A percentile compares a stretch with the other conserved stretches of the same genome.
Conservation (phyloP, 2,113 vertebrate genomes). For the Halichoerus grypus region DNA sequence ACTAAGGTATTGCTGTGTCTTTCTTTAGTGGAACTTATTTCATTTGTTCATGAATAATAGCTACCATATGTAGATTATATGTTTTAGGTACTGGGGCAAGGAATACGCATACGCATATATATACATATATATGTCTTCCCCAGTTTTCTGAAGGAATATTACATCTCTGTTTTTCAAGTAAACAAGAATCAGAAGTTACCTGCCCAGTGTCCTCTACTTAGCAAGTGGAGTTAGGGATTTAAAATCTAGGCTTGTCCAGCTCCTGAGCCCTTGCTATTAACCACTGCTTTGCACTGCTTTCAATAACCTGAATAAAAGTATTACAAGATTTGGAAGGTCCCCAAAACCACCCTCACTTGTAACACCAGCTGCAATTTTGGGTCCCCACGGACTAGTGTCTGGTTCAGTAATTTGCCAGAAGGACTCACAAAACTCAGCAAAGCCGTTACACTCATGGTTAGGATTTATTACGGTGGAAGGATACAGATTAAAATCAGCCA, state of each 20-base stretch:
- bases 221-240: not conserved
- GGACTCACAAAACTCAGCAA: not conserved
- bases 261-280: not conserved
- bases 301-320: not conserved
- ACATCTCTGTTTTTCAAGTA: not conserved
- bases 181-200: constrained; percentile 28
- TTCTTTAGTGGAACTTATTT: not conserved
- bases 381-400: not conserved
- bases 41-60: constrained; percentile 17
- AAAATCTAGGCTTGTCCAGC: constrained; percentile 27
- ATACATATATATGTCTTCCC: not conserved
- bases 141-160: constrained; percentile 35
- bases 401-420: not conserved
- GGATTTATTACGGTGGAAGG: not conserved
- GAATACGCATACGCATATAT: not conserved
- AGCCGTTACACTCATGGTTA: not conserved
- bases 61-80: not conserved
- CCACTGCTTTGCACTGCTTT: not conserved
- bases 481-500: not conserved
- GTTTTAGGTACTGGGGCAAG: not conserved
- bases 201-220: not conserved
- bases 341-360: not conserved
- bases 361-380: constrained; percentile 9
- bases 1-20: not conserved
- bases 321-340: not conserved